Conservation (phyloP, 2,113 vertebrate genomes). For the Zosterops pallidus region DNA sequence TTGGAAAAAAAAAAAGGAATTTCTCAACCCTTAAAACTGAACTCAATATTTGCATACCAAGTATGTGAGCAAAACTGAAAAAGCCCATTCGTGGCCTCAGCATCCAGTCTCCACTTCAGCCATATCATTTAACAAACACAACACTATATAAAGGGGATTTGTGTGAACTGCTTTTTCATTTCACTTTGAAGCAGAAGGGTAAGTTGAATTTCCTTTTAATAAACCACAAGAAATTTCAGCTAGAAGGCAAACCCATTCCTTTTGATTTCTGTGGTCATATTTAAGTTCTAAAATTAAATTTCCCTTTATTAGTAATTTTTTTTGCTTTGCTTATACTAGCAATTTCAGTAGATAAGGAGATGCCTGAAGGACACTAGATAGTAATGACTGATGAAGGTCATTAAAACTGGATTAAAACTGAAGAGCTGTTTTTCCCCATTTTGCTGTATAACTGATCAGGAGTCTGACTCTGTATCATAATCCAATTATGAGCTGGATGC, state of each 20-base stretch:
- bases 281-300: not conserved
- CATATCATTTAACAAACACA: not conserved
- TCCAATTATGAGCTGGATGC: constrained; percentile 17
- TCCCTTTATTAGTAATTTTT: not conserved
- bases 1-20: not conserved
- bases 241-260: not conserved
- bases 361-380: constrained; percentile 8
- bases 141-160: constrained; percentile 22
- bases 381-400: constrained; percentile 9
- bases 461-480: constrained; percentile 13
- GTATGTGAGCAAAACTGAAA: not conserved
- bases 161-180: not conserved
- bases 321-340: not conserved
- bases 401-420: constrained; percentile 22
- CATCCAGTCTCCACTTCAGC: not conserved
- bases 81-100: not conserved
- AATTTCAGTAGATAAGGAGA: not conserved
- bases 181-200: constrained; percentile 6
- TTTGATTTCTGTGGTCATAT: not conserved
- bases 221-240: not conserved
- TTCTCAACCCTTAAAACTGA: not conserved
- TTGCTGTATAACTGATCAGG: not conserved
- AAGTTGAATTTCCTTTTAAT: constrained; percentile 46
- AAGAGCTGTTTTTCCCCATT: not conserved
- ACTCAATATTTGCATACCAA: constrained; percentile 1